phyloP scores from a whole-genome alignment of 2,797 vertebrate species.

The Eupleurogrammus muticus region DNA sequence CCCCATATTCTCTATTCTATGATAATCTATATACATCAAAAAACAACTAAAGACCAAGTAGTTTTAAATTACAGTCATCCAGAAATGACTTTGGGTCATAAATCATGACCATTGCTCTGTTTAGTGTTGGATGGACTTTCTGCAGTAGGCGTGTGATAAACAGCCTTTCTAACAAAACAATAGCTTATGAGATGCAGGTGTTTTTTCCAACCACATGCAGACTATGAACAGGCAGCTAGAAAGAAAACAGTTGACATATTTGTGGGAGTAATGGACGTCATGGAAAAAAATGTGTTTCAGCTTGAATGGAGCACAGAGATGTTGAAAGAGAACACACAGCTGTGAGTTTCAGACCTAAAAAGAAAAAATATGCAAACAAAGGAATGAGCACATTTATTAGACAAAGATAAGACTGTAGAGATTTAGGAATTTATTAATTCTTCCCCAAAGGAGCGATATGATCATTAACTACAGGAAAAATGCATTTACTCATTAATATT shows the following conservation, averaged over 20 bases:
- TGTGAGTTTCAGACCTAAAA: too few species aligned
- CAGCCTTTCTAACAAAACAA: not conserved
- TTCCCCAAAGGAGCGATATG: not conserved
- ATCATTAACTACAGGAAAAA: not conserved
- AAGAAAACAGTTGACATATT: conserved; percentile 1
- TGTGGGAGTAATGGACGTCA: not conserved
- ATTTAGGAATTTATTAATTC: too few species aligned
- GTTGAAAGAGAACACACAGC: not conserved
- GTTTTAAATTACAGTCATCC: not conserved
- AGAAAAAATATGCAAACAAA: too few species aligned
- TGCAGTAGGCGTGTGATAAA: not conserved
- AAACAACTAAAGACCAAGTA: not conserved
- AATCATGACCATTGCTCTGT: not conserved
- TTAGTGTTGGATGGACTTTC: not conserved
- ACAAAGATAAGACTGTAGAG: not conserved
- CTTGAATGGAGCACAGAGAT: not conserved
- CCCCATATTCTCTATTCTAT: too few species aligned
- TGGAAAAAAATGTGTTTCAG: not conserved
- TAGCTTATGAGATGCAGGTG: not conserved
- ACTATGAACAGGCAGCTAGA: not conserved
- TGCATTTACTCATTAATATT: too few species aligned
- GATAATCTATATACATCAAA: not conserved
- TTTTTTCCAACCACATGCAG: not conserved
- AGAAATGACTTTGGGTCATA: not conserved
- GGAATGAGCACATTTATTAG: not conserved